Conservation (phyloP, 2,797 vertebrate genomes). For the Muraenolepis orangiensis region DNA sequence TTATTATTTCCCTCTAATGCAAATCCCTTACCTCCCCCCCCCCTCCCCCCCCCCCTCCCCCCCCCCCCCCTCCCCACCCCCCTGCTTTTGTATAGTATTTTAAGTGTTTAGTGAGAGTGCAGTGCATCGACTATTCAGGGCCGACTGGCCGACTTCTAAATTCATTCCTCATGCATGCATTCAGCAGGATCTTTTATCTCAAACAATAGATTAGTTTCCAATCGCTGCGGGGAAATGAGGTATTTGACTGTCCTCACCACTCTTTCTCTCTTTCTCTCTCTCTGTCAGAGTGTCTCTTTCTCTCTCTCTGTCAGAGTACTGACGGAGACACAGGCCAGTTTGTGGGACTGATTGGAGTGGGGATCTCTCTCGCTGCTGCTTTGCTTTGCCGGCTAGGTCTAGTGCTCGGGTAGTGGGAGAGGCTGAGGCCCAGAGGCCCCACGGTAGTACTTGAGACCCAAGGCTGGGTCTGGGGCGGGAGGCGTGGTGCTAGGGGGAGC, state of each 20-base stretch:
- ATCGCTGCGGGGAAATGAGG: conserved; percentile 66
- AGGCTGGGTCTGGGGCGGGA: conserved; percentile 21
- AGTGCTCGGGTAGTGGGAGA: conserved; percentile 7
- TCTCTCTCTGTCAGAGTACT: conserved; percentile 39
- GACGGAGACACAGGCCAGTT: conserved; percentile 21
- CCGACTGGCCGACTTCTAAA: conserved; percentile 39
- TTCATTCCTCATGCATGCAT: conserved; percentile 68
- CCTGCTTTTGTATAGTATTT: conserved; percentile 59
- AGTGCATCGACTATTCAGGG: conserved; percentile 58
- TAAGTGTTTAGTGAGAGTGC: conserved; percentile 52
- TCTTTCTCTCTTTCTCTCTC: conserved; percentile 18
- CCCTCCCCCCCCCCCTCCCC: conserved; percentile 47
- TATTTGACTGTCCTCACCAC: conserved; percentile 52
- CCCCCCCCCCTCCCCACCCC: conserved; percentile 55
- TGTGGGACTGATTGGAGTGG: background rate
- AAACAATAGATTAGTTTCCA: conserved; percentile 73
- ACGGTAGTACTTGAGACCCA: background rate
- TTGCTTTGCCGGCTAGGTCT: background rate
- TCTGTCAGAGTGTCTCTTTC: conserved; percentile 32
- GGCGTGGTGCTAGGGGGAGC: conserved; percentile 31
- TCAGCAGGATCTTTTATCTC: conserved; percentile 64
- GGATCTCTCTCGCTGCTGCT: background rate
- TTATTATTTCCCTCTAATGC: conserved; percentile 35
- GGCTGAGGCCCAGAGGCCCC: background rate
- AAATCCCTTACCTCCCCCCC: conserved; percentile 43